Conservation (phyloP, 2,888 invertebrate species). For the Oxycera nigricornis region DNA sequence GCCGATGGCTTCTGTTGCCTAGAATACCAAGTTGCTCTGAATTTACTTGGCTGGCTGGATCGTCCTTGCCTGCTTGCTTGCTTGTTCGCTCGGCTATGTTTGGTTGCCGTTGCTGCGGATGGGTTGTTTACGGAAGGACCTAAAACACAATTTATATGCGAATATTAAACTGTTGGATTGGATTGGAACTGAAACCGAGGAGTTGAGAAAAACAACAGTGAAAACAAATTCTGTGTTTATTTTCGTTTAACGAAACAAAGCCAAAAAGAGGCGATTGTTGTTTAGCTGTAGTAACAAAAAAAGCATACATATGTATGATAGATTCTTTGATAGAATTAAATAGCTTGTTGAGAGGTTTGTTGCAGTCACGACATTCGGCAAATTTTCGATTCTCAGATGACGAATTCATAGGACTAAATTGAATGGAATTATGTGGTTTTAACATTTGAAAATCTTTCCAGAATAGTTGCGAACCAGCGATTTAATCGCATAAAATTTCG, state of each 20-base stretch:
- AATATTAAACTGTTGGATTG: slow-evolving; percentile 41
- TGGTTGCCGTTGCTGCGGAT: too few species aligned
- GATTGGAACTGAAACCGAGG: slow-evolving; percentile 29
- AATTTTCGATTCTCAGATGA: too few species aligned
- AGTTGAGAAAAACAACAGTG: slow-evolving; percentile 25
- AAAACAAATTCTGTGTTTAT: slow-evolving; percentile 40
- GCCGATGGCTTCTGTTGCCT: slow-evolving; percentile 6
- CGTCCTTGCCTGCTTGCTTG: background rate
- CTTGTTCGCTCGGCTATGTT: background rate
- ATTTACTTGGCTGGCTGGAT: background rate
- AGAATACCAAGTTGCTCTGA: background rate
- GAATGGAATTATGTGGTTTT: too few species aligned
- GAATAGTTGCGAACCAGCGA: too few species aligned
- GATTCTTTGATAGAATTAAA: too few species aligned
- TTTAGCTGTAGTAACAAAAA: background rate
- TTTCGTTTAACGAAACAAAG: slow-evolving; percentile 41
- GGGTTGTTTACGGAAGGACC: slow-evolving; percentile 36
- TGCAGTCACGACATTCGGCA: too few species aligned
- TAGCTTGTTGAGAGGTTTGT: too few species aligned
- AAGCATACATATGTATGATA: slow-evolving; percentile 18
- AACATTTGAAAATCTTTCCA: too few species aligned
- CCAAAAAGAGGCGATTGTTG: slow-evolving; percentile 18
- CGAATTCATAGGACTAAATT: too few species aligned
- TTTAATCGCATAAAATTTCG: too few species aligned
- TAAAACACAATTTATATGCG: slow-evolving; percentile 42